Evolutionary conservation across 53 echinoderm and acorn worm genomes (phyloP), one percentile per base, ranked within the genome.

Genomic region (Patiria pectinifera): DNA sequence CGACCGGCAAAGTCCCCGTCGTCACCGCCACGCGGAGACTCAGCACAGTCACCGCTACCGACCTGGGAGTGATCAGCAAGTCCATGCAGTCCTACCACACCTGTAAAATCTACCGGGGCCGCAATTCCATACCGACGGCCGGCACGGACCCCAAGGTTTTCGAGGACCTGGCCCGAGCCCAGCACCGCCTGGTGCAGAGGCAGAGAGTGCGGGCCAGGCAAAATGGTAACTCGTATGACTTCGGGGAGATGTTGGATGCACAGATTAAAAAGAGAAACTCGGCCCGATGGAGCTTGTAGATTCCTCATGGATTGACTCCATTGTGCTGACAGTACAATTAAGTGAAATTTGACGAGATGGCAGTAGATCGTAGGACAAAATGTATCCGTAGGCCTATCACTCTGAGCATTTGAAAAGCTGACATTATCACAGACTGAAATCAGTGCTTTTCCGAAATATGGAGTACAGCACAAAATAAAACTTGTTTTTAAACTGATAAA

Each of bases 61-160:
- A 91, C 62, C 72, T 91, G 24, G 44, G 49, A 14, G 74, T 83
- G 46, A 35, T 82, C 82, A 91, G 82, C 46, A 91, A 91, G 35
- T 91, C 82, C 2, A 43, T 82, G 82, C 82, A 91, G 83, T 91
- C 91, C 53, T 82, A 45, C 83, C 82, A 91, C 71, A 53, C 46
- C 48, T 91, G 91, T 71, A 91, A 91, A 49, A 70, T 76, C 22
- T 91, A 82, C 72, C 91, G 83, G 10, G 91, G 91, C 4, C 91
- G 83, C 19, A 91, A 91, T 70, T 82, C 83, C 21, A 22, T 91
- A 9, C 91, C 91, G 13, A 45, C 69, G 3, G 46, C 47, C 1
- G 19, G 66, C 71, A 91, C 91, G 62, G 83, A 91, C 82, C n/a
- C 71, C 71, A 82, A 82, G 91, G 82, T 69, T 47, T 91, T 91